Evolutionary conservation across 2,888 invertebrate genomes (phyloP).

Genomic region (Plebejus argus): DNA sequence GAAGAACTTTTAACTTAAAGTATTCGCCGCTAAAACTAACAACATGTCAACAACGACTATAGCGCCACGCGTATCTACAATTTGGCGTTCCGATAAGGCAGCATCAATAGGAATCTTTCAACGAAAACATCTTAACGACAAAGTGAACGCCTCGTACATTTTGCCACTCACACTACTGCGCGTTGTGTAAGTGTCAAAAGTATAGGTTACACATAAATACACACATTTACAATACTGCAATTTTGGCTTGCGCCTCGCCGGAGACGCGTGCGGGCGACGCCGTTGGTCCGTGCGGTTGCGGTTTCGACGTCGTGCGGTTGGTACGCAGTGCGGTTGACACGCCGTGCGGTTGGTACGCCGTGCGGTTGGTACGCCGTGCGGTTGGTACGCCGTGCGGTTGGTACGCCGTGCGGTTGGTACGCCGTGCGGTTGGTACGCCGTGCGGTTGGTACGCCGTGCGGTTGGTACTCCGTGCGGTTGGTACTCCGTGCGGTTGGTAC

Average conservation of each 20-base stretch:
- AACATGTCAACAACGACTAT: constrained; percentile 26
- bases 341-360: constrained; percentile 60
- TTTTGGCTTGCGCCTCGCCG: constrained; percentile 48
- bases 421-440: constrained; percentile 51
- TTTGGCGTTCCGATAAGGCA: constrained; percentile 42
- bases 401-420: constrained; percentile 49
- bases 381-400: constrained; percentile 55
- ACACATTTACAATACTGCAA: constrained; percentile 50
- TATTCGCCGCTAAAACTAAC: constrained; percentile 51
- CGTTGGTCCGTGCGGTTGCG: constrained; percentile 29
- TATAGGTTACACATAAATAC: constrained; percentile 38
- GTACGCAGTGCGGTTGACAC: constrained; percentile 47
- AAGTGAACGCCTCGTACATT: not conserved
- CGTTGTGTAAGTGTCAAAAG: not conserved
- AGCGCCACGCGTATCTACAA: constrained; percentile 31
- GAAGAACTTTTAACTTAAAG: constrained; percentile 69
- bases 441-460: too few relatives aligned
- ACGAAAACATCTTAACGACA: constrained; percentile 38
- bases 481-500: not conserved
- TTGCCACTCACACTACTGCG: not conserved
- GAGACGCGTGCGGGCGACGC: constrained; percentile 40
- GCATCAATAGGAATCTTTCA: constrained; percentile 46
- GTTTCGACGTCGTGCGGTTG: constrained; percentile 59
- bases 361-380: constrained; percentile 70
- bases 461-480: constrained; percentile 46